phyloP scores from a whole-genome alignment of 2,113 vertebrate species.

The Melanerpes aurifrons region DNA sequence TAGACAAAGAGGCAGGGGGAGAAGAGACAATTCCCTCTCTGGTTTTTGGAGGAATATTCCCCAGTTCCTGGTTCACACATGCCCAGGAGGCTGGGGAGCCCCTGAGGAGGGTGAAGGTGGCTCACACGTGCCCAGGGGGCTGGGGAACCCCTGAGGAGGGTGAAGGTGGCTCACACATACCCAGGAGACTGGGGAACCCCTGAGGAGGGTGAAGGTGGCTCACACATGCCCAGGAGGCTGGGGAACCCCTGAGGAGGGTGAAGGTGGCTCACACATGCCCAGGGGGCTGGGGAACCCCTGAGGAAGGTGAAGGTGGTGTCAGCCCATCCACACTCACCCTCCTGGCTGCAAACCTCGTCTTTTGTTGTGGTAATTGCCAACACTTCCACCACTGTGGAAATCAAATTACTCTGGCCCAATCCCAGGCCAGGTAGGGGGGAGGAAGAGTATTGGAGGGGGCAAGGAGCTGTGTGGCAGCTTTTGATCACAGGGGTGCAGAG shows the following conservation, averaged over 20 bases:
- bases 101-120: not conserved
- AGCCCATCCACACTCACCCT: not conserved
- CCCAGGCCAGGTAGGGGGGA: not conserved
- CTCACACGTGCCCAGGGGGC: no score
- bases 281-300: not conserved
- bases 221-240: no score
- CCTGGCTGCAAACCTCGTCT: not conserved
- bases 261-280: not conserved
- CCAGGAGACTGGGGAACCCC: no score
- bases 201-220: no score
- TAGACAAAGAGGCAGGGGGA: not conserved
- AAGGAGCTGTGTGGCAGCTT: not conserved
- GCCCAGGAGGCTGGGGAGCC: not conserved
- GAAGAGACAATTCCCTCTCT: not conserved
- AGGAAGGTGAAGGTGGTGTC: not conserved
- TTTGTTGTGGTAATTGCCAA: slow-evolving; percentile 18
- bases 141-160: no score
- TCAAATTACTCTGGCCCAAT: not conserved
- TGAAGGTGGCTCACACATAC: no score
- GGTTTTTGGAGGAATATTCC: not conserved
- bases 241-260: no score
- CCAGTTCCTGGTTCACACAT: no score
- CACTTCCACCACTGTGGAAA: not conserved
- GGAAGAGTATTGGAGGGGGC: not conserved
- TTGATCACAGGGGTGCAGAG: not conserved